These are phyloP conservation scores for Diorhabda carinulata DNA, from an alignment of 1,140 invertebrate species.

Conservation along the genomic window DNA sequence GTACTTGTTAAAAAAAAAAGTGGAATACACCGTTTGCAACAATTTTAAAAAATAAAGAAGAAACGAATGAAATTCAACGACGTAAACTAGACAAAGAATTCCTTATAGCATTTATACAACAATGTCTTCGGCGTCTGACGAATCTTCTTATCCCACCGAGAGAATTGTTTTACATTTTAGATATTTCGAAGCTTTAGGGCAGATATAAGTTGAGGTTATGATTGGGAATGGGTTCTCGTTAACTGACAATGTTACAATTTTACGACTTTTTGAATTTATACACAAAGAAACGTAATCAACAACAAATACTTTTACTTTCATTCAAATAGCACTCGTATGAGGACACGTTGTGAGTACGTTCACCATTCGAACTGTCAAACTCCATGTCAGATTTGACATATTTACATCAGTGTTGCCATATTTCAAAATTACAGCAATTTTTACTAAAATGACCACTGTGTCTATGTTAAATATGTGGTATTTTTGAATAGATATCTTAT, in stretches of 20 bases:
- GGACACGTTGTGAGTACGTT: no score
- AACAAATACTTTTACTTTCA: no score
- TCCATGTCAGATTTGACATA: no score
- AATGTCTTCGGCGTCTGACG: neutral
- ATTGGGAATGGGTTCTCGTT: neutral
- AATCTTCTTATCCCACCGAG: neutral
- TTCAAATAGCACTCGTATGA: no score
- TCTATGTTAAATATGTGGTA: no score
- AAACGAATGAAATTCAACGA: neutral
- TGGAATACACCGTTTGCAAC: neutral
- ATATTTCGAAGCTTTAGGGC: neutral
- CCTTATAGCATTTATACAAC: neutral
- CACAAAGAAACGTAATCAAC: neutral
- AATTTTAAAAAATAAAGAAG: neutral
- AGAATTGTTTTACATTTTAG: constrained; percentile 2
- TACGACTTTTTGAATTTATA: neutral
- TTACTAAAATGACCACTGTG: no score
- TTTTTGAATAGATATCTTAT: no score
- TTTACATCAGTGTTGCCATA: no score
- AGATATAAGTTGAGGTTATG: constrained; percentile 1
- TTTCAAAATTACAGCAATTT: no score
- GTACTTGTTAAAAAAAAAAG: neutral
- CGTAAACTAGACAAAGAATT: neutral
- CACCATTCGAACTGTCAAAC: no score
- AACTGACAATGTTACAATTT: neutral